Conservation (phyloP, 2,888 invertebrate species). For the Dicyrtomina minuta region DNA sequence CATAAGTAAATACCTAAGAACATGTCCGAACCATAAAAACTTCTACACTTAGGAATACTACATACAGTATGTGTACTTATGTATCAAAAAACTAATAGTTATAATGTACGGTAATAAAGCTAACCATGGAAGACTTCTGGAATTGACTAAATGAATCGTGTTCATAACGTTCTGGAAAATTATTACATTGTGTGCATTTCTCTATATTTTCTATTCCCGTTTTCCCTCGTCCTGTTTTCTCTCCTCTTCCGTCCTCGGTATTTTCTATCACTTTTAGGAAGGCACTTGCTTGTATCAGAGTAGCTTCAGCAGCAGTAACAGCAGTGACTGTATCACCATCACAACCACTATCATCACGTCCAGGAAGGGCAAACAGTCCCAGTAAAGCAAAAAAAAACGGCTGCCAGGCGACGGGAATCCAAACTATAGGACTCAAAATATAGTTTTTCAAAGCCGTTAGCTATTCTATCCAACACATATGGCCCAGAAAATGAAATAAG, state of each 20-base stretch:
- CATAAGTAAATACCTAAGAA: too few relatives aligned
- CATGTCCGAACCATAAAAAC: too few relatives aligned
- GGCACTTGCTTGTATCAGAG: not conserved
- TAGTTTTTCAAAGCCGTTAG: slow-evolving; percentile 13
- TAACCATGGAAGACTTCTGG: too few relatives aligned
- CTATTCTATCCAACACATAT: slow-evolving; percentile 29
- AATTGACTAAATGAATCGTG: slow-evolving; percentile 23
- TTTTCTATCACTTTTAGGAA: not conserved
- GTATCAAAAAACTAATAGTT: too few relatives aligned
- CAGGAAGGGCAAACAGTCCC: too few relatives aligned
- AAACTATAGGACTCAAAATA: not conserved
- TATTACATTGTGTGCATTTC: slow-evolving; percentile 17
- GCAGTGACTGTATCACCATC: not conserved
- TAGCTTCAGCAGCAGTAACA: not conserved
- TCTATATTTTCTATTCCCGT: not conserved
- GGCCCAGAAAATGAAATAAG: slow-evolving; percentile 32
- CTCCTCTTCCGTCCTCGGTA: not conserved
- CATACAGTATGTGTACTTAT: too few relatives aligned
- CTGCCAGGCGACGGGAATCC: too few relatives aligned
- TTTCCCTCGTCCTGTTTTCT: not conserved
- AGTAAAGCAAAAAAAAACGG: too few relatives aligned
- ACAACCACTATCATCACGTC: not conserved
- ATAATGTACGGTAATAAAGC: too few relatives aligned
- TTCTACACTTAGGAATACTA: too few relatives aligned
- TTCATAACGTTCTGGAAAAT: slow-evolving; percentile 23